Conservation (phyloP, 2,888 invertebrate species). For the Melanargia galathea region DNA sequence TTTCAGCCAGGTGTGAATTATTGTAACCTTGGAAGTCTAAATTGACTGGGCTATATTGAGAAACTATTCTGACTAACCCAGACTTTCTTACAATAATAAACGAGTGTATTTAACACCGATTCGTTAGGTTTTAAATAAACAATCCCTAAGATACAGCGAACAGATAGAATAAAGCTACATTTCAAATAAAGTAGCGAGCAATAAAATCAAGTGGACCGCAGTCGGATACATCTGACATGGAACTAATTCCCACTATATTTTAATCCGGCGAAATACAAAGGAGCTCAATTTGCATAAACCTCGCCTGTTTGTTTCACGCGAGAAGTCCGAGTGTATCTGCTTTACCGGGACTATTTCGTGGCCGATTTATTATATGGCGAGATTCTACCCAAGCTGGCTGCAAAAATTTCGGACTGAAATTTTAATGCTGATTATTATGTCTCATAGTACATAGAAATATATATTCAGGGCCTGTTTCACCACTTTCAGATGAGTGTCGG, state of each 20-base stretch:
- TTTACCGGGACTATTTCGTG: constrained; percentile 72
- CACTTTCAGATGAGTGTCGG: too few species aligned
- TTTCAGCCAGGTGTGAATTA: too few species aligned
- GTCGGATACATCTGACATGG: constrained; percentile 76
- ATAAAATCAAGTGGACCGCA: constrained; percentile 67
- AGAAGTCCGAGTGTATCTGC: constrained; percentile 67
- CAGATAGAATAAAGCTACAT: constrained; percentile 46
- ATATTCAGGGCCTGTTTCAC: too few species aligned
- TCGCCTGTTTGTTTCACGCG: constrained; percentile 78
- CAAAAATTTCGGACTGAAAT: constrained; percentile 53
- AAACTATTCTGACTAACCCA: too few species aligned
- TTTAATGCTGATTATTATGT: constrained; percentile 44
- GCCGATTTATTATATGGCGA: constrained; percentile 67
- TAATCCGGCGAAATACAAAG: constrained; percentile 80
- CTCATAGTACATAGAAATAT: constrained; percentile 13
- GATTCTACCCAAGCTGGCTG: constrained; percentile 47
- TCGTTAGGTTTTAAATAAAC: constrained; percentile 15
- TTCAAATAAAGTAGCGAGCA: constrained; percentile 63
- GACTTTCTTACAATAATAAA: too few species aligned
- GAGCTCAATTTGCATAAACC: constrained; percentile 81
- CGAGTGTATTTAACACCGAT: neutral
- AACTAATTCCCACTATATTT: constrained; percentile 81
- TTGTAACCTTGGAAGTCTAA: too few species aligned
- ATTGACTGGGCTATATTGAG: too few species aligned
- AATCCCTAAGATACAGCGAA: constrained; percentile 33